Evolutionary conservation across 2,113 vertebrate species (phyloP).

Genomic region (Antigone vipio): DNA sequence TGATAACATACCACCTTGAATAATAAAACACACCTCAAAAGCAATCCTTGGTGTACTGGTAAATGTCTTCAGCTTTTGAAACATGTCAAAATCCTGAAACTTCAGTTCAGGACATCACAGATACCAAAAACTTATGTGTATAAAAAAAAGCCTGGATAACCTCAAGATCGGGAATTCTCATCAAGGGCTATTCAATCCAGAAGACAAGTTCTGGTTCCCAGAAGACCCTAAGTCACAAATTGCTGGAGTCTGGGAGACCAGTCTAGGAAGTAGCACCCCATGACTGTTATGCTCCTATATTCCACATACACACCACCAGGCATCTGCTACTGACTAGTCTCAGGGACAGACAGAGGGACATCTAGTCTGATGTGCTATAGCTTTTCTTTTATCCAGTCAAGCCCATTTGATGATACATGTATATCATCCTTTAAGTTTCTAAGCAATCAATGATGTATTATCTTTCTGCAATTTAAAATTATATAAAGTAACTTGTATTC

Average conservation of each 20-base stretch:
- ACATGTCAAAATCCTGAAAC: not conserved
- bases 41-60: no score
- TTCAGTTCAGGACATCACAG: not conserved
- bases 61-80: not conserved
- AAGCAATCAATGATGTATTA: not conserved
- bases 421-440: not conserved
- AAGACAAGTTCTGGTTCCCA: not conserved
- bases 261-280: not conserved
- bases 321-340: not conserved
- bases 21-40: not conserved
- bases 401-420: not conserved
- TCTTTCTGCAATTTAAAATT: not conserved
- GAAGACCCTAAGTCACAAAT: not conserved
- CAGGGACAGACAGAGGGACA: not conserved
- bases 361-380: not conserved
- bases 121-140: not conserved
- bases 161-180: not conserved
- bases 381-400: not conserved
- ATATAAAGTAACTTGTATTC: not conserved
- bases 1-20: not conserved
- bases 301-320: no score
- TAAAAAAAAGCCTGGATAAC: not conserved
- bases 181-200: not conserved
- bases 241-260: not conserved
- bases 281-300: not conserved